Base-by-base conservation (phyloP, 53 echinoderm and acorn worm species). In the Temnopleurus reevesii region DNA sequence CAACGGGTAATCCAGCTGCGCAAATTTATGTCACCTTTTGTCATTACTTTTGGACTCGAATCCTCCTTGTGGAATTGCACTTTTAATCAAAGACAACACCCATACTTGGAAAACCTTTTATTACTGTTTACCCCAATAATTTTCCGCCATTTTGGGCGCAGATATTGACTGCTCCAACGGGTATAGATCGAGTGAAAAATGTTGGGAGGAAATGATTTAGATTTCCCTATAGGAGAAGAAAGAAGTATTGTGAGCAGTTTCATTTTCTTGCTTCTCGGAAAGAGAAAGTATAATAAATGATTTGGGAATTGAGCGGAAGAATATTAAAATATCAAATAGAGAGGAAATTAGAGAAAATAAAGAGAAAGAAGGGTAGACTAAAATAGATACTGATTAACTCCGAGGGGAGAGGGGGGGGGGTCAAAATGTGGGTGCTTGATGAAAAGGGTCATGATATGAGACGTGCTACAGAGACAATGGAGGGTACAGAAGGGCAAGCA, bases 101-200 rank as follows among this genome's bases (percentile, higher is more conserved):
- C 23, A 71, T n/a, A 41, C n/a, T 1, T 41, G 21, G 21, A 41
- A 18, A 36, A 41, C 41, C n/a, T 65, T 23, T 41, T 7, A n/a
- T n/a, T 41, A 41, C 8, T 71, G 71, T 71, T 71, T 71, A 71
- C 71, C 8, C 5, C 43, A 38, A 41, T 71, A 41, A 41, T 71
- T 71, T n/a, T 71, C 71, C 71, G 71, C 71, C 27, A 71, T 21
- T 3, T 5, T 23, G 71, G 71, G 1, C 71, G n/a, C 23, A 38
- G 71, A 41, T 71, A 71, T 71, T 71, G 71, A 41, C 21, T 41
- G 71, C 17, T 38, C 38, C 43, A 21, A 71, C n/a, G n/a, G 41
- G 71, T 71, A 41, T 41, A 41, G 71, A 41, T 71, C 71, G 23
- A 41, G 71, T 71, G 71, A 71, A 71, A 43, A 38, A 13, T n/a